Base-by-base conservation (phyloP, 2,888 invertebrate genomes). In the Microctonus brassicae region DNA sequence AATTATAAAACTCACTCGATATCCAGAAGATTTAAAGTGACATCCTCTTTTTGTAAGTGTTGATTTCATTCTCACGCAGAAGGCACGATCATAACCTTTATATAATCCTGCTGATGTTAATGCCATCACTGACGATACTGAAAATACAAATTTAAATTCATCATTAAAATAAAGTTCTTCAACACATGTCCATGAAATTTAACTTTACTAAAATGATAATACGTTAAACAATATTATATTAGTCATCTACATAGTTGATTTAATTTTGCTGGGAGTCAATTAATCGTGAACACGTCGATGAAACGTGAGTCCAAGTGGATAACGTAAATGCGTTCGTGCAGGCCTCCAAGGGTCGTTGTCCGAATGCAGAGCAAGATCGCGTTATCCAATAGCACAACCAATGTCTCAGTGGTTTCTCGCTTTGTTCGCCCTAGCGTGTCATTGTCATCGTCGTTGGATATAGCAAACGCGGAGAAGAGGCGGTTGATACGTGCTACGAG, bases 11-110 rank as follows among this genome's bases (percentile, higher is more conserved):
- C 94, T 93, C 90, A 97, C 97, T 92, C 97, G 92, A 88, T 97
- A 97, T 88, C 97, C 97, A 76, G 97, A 97, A 47, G 97, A 97
- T 88, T 97, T 97, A 89, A 97, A 97, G 88, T 97, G 97, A 87
- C 98, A 98, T 73, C 98, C 98, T 83, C 98, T 90, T 89, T 98
- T 98, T 63, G 98, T 98, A 75, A 98, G 90, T 0, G 98, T 98
- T 69, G 98, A 98, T 88, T 98, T 98, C 98, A 98, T 98, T 78
- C 98, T 91, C 62, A 98, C 91, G 88, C 98, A 98, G 89, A 97
- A 97, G 55, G 97, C 95, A 83, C 97, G 89, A 83, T 97, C 97
- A 89, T 95, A 92, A 47, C 97, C 97, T 85, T 95, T 94, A 89
- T 93, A 97, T 53, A 89, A 85, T 70, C 92, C 91, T 72, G 91